Evolutionary conservation across 2,888 invertebrate genomes (phyloP), one percentile per base, ranked within the genome.

Genomic region (Eupithecia subumbrata): DNA sequence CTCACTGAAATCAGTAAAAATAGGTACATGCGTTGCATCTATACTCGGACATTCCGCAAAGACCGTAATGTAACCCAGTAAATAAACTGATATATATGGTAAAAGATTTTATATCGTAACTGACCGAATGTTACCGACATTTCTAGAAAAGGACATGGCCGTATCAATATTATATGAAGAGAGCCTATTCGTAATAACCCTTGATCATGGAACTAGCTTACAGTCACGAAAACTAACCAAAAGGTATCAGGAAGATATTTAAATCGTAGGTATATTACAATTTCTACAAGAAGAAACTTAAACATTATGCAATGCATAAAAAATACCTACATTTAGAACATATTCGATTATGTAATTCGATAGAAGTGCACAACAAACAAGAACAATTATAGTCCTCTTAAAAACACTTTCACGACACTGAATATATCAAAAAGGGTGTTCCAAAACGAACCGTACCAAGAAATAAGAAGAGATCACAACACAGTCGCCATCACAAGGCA

Each of bases 341-440:
- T 68, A 75, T 56, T 68, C 70, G 45, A 72, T 85, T 86, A 86
- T 82, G 82, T 84, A 86, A 86, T 82, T 80, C 73, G 69, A 16
- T 77, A 82, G 81, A 80, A 82, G 73, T 83, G 80, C 88, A 89
- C 87, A 81, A 76, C 84, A 82, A 82, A 82, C 79, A 80, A 83
- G 79, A 30, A 14, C 11, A 37, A 67, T 30, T 30, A 30, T 12
- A 77, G 79, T 69, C 78, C 72, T 76, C 74, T 72, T 75, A 81
- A 79, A 84, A 81, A 77, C 91, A 92, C 91, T 90, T 86, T 86
- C 91, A 92, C 91, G 88, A 87, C 78, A 82, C 86, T 80, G 34
- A 64, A 9, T 37, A 40, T 30, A n/a, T 83, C 79, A 79, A 80
- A 80, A 71, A 70, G 66, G 77, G 75, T 78, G 77, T 79, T 81